Base-by-base conservation (phyloP, 2,888 invertebrate genomes). In the Hemicrepidius hirtus region DNA sequence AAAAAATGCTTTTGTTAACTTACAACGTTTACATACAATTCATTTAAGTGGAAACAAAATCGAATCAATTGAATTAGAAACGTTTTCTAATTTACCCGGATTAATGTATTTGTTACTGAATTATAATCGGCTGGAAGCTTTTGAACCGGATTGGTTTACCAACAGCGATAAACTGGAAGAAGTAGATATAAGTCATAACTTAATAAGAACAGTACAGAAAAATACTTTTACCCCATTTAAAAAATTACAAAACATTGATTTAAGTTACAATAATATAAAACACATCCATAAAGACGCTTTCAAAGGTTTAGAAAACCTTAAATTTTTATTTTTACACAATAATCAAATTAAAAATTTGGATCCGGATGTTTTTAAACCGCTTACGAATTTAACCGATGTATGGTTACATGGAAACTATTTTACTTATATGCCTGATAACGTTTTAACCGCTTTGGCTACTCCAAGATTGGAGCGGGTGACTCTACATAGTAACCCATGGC, bases 121-220 rank as follows among this genome's bases (percentile, higher is more conserved):
- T 3, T 3, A 55, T 0, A 66, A 66, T n/a, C 16, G 44, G 41
- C 12, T 66, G 20, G 44, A 53, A 10, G 28, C 13, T 3, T 66
- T 66, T 20, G 66, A 66, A 28, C 41, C 21, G 12, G 66, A 66
- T 13, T 66, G 66, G 41, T 55, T 66, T 20, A 35, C 37, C 1
- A 21, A 55, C 20, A 55, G 21, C n/a, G 0, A 7, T 12, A 32
- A n/a, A 18, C 49, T 66, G 9, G 41, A 66, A n/a, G 32, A n/a
- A 28, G 21, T 55, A 4, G 40, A 55, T 7, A n/a, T 66, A 20
- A 9, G 18, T 3, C 9, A 55, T 16, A 66, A 66, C 16, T 13
- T 7, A 2, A 35, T 66, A 5, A 4, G 41, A 3, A n/a, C 41
- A 7, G 20, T 66, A 10, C 13, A 13, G 3, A 66, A 18, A 13